Evolutionary conservation across 2,797 vertebrate genomes (phyloP).

Genomic region (Podarcis lilfordi): DNA sequence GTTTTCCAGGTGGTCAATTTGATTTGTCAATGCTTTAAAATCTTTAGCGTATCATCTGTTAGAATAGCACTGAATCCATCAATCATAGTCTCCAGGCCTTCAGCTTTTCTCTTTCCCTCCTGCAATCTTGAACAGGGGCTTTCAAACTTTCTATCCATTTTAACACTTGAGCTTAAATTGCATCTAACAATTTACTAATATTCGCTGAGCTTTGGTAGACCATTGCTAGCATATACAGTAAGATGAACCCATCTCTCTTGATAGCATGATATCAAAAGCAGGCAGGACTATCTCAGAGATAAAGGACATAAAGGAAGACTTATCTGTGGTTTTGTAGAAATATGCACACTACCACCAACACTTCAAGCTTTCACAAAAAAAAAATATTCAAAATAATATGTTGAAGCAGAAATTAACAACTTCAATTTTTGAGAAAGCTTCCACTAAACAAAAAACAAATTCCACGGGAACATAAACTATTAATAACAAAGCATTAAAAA

Average conservation of each 20-base stretch:
- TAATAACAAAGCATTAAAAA: no score
- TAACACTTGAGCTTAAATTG: slow-evolving; percentile 4
- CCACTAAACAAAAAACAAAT: no score
- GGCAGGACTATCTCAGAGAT: neutral
- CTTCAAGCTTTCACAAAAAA: no score
- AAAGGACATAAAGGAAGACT: neutral
- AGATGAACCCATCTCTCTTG: neutral
- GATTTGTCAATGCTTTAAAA: slow-evolving; percentile 60
- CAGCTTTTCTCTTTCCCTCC: slow-evolving; percentile 33
- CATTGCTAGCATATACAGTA: neutral
- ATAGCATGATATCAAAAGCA: neutral
- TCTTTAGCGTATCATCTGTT: slow-evolving; percentile 45
- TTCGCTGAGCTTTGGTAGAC: neutral
- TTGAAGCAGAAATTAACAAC: no score
- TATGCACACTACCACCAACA: neutral
- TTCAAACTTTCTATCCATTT: slow-evolving; percentile 42
- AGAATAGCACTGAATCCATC: slow-evolving; percentile 41
- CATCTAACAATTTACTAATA: slow-evolving; percentile 15
- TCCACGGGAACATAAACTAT: no score
- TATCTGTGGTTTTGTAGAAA: neutral
- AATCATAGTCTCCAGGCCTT: slow-evolving; percentile 47
- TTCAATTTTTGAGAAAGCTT: no score
- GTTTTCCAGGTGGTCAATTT: slow-evolving; percentile 56
- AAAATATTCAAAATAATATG: no score
- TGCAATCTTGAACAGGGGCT: slow-evolving; percentile 48